A percentile compares a stretch with the other conserved stretches of the same genome.
Evolutionary conservation across 2,797 vertebrate species (phyloP).

Genomic region (Anabacerthia variegaticeps): DNA sequence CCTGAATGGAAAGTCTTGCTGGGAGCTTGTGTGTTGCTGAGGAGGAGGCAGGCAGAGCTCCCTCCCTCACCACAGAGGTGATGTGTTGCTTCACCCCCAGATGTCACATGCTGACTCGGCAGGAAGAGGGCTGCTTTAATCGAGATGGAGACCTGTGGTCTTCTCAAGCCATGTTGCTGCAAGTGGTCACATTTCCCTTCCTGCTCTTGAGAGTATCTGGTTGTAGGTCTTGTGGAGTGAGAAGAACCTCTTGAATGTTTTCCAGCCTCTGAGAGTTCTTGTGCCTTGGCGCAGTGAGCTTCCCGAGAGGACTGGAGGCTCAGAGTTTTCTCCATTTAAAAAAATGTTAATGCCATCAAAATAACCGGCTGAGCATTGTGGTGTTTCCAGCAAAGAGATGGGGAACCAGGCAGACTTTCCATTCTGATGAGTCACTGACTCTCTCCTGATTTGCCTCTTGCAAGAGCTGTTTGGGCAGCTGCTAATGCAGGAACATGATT

Average conservation of each 20-base stretch:
- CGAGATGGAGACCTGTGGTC: not conserved
- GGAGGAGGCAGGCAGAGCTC: not conserved
- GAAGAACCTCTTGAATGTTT: not conserved
- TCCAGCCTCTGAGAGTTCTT: not conserved
- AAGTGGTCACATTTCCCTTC: not conserved
- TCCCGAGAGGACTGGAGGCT: not conserved
- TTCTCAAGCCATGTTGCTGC: not conserved
- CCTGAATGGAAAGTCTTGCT: not conserved
- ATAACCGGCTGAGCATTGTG: not conserved
- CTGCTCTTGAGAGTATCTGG: not conserved
- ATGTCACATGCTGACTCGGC: not conserved
- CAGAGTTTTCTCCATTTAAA: not conserved
- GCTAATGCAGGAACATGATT: not conserved
- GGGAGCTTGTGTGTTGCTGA: not conserved
- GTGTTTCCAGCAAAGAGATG: not conserved
- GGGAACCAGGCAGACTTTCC: not conserved
- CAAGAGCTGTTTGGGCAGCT: slow-evolving; percentile 34
- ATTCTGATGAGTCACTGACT: slow-evolving; percentile 32
- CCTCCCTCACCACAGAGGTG: not conserved
- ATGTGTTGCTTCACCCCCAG: not conserved
- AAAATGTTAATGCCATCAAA: not conserved
- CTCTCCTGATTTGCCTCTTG: not conserved
- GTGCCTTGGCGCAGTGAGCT: fast-evolving
- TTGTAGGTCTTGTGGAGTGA: not conserved
- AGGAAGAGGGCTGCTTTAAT: not conserved